Conservation (phyloP, 2,888 invertebrate species). For the Drosophila neoperkinsi region DNA sequence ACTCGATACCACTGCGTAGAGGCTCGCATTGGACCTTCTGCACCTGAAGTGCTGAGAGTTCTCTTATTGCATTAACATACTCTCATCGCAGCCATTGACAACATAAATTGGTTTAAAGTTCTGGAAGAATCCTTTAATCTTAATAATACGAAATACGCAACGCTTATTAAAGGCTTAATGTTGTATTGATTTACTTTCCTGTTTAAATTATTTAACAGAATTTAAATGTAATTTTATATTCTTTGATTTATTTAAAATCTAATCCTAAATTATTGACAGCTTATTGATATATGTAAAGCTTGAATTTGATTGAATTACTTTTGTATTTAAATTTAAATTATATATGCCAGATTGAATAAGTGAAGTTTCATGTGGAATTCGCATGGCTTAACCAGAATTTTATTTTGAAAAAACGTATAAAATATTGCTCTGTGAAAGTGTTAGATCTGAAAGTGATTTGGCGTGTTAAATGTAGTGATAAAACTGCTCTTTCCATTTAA, state of each 20-base stretch:
- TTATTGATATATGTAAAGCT: neutral
- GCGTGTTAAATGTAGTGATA: neutral
- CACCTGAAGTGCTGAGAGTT: constrained; percentile 20
- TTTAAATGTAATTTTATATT: neutral
- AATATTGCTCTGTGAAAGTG: neutral
- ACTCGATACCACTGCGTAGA: constrained; percentile 4
- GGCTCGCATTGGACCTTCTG: constrained; percentile 1
- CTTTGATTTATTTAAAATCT: neutral
- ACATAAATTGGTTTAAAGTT: constrained; percentile 18
- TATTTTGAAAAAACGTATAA: neutral
- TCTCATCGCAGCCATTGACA: neutral
- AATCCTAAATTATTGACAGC: neutral
- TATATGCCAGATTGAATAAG: neutral
- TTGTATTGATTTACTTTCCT: neutral
- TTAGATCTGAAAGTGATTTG: neutral
- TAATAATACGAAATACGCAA: neutral
- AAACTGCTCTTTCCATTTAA: neutral
- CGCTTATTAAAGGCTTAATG: neutral
- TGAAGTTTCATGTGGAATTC: neutral
- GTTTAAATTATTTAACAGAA: neutral
- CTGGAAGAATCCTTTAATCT: neutral
- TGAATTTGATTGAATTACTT: neutral
- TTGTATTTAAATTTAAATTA: neutral
- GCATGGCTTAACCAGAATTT: neutral
- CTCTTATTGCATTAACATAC: constrained; percentile 10